Evolutionary conservation across 2,113 vertebrate genomes (phyloP).

Genomic region (Phaethon lepturus): DNA sequence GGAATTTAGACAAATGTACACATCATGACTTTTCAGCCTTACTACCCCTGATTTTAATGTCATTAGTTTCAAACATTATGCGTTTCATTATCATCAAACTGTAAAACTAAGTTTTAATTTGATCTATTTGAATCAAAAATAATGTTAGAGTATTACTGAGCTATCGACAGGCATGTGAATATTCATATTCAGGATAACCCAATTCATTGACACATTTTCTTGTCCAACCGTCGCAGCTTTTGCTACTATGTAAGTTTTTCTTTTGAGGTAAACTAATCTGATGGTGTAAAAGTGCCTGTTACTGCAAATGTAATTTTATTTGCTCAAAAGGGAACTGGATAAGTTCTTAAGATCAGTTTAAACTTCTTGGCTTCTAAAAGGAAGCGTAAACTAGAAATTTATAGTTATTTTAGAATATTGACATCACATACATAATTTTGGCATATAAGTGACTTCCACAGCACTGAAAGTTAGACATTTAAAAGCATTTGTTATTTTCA

Average conservation of each 20-base stretch:
- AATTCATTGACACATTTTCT: neutral
- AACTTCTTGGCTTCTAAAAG: neutral
- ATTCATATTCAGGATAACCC: neutral
- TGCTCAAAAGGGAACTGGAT: neutral
- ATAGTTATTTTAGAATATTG: neutral
- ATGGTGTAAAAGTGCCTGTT: neutral
- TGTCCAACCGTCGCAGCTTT: neutral
- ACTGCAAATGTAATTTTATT: neutral
- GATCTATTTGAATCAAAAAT: neutral
- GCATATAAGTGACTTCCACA: neutral
- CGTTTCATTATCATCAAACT: neutral
- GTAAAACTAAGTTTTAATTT: neutral
- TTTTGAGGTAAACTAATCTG: neutral
- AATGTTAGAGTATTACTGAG: neutral
- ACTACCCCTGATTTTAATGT: neutral
- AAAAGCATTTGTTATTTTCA: slow-evolving; percentile 15
- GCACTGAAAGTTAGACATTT: neutral
- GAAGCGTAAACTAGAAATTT: neutral
- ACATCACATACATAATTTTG: neutral
- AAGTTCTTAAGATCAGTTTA: neutral
- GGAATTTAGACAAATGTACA: neutral
- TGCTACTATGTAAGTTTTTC: neutral
- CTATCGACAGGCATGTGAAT: neutral
- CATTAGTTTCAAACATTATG: neutral
- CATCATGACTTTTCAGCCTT: neutral